Conservation (phyloP, 2,888 invertebrate genomes). For the Pristionchus mayeri region DNA sequence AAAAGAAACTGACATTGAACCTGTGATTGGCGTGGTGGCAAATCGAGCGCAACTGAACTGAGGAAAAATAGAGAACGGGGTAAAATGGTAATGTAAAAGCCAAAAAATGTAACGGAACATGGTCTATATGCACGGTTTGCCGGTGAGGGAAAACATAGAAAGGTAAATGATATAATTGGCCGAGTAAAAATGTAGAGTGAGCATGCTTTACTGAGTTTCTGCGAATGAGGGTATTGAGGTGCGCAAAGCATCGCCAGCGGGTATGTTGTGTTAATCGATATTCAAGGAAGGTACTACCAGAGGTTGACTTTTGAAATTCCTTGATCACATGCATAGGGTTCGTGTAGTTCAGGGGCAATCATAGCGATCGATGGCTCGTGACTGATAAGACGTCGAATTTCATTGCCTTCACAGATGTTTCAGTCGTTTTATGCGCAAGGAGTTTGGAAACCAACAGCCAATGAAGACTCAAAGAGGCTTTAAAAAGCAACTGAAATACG, state of each 20-base stretch:
- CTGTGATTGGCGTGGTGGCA: neutral
- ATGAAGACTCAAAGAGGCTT: no score
- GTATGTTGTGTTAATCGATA: neutral
- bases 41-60: neutral
- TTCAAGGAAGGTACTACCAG: neutral
- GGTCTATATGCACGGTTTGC: no score
- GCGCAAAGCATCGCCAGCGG: neutral
- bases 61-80: neutral
- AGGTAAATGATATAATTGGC: no score
- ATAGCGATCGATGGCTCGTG: neutral
- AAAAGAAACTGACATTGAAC: neutral
- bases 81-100: neutral
- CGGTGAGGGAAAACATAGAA: no score
- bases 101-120: no score
- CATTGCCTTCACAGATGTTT: slow-evolving; percentile 5
- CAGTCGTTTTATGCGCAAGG: neutral
- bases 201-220: no score
- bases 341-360: no score
- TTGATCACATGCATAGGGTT: no score
- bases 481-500: no score
- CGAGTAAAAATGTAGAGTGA: no score
- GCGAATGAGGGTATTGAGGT: no score
- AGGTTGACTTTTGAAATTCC: neutral
- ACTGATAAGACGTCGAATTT: neutral
- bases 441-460: neutral